Conservation (phyloP, 2,113 vertebrate genomes). For the Gorsachius goisagi region DNA sequence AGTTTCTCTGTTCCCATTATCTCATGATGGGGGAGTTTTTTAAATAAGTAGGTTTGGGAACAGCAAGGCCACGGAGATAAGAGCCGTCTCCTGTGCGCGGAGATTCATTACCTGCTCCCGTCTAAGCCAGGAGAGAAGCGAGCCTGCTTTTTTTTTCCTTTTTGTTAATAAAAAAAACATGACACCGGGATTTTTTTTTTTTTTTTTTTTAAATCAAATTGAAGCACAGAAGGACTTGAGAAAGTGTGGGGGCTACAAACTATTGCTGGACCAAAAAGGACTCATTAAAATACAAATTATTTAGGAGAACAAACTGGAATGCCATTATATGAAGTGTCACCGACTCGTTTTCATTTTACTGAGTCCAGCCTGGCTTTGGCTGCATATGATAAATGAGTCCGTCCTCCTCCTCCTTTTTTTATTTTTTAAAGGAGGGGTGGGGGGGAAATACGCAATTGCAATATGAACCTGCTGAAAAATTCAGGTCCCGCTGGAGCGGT, state of each 20-base stretch:
- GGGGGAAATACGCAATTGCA: neutral
- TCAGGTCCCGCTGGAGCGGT: accelerated
- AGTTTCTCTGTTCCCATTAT: neutral
- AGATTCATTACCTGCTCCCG: constrained; percentile 20
- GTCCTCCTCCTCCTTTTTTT: neutral
- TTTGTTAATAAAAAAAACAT: neutral
- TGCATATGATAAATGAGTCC: constrained; percentile 35
- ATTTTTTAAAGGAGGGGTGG: neutral
- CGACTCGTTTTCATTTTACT: constrained; percentile 10
- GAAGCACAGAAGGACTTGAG: neutral
- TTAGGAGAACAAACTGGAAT: constrained; percentile 29
- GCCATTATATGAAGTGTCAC: constrained; percentile 7
- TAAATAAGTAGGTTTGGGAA: neutral
- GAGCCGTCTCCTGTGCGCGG: neutral
- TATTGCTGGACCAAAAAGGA: constrained; percentile 64
- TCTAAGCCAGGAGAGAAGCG: neutral
- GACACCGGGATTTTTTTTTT: neutral
- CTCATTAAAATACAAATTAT: constrained; percentile 47
- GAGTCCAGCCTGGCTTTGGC: neutral
- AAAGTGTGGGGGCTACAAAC: constrained; percentile 64
- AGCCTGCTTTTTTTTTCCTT: neutral
- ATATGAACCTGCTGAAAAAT: neutral
- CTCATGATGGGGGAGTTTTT: neutral
- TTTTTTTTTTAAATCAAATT: neutral
- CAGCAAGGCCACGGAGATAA: neutral